phyloP scores from a whole-genome alignment of 1,140 invertebrate species.

The Elymnias hypermnestra region DNA sequence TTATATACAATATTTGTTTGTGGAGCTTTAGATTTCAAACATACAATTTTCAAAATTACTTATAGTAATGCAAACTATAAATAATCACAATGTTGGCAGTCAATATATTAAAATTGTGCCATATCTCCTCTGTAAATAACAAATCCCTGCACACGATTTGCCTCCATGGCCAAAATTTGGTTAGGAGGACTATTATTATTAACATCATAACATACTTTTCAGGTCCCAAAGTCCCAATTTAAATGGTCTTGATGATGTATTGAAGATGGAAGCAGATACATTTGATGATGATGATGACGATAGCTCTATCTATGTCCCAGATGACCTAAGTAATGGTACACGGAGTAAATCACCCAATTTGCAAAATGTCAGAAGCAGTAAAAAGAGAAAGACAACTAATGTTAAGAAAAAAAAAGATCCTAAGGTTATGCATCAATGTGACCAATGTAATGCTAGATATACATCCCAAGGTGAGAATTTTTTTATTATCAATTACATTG shows the following conservation, averaged over 20 bases:
- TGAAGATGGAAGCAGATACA: conserved; percentile 37
- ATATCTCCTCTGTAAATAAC: too few relatives aligned
- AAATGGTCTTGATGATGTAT: conserved; percentile 32
- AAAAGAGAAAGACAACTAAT: conserved; percentile 7
- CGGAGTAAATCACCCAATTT: conserved; percentile 28
- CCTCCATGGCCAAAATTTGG: too few relatives aligned
- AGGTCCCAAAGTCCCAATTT: conserved; percentile 43
- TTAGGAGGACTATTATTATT: too few relatives aligned
- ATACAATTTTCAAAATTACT: too few relatives aligned
- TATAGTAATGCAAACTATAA: too few relatives aligned
- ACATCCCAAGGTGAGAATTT: conserved; percentile 51
- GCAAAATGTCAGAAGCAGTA: conserved; percentile 6
- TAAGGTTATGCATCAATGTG: conserved; percentile 52
- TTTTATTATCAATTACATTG: too few relatives aligned
- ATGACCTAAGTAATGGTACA: conserved; percentile 28
- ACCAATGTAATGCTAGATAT: conserved; percentile 58
- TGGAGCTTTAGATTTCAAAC: too few relatives aligned
- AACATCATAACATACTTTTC: too few relatives aligned
- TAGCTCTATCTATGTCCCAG: conserved; percentile 31
- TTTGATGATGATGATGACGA: conserved; percentile 39
- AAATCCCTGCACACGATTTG: too few relatives aligned
- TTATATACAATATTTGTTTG: too few relatives aligned
- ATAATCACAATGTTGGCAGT: too few relatives aligned
- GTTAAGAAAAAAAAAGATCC: conserved; percentile 33
- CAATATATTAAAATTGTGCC: too few relatives aligned